Evolutionary conservation across 92 coral and sea anemone genomes (phyloP).

Genomic region (Diadumene lineata): DNA sequence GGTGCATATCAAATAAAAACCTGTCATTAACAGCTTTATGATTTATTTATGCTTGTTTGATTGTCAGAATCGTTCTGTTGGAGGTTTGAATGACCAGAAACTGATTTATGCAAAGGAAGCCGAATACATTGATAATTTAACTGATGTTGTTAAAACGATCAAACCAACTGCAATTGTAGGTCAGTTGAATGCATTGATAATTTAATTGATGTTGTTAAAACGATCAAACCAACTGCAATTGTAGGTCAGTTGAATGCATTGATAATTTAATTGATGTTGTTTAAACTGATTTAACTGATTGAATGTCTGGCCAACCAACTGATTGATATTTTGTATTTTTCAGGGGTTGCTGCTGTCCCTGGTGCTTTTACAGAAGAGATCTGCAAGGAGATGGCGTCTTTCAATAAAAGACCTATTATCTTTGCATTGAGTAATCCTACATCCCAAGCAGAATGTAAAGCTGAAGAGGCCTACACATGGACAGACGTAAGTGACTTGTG

Average conservation of each 20-base stretch:
- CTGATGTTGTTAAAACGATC: constrained; percentile 71
- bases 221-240: constrained; percentile 78
- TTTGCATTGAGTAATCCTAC: constrained; percentile 97
- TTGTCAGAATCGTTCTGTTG: constrained; percentile 87
- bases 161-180: constrained; percentile 90
- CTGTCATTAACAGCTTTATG: too few species aligned
- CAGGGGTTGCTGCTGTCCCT: constrained; percentile 94
- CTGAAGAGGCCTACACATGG: constrained; percentile 93
- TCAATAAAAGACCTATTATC: constrained; percentile 83
- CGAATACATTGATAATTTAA: constrained; percentile 76
- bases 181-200: constrained; percentile 46
- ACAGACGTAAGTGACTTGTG: constrained; percentile 58
- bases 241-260: constrained; percentile 84
- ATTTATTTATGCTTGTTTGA: too few species aligned
- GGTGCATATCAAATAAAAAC: too few species aligned
- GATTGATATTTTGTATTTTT: not conserved
- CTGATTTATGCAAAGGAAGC: constrained; percentile 74
- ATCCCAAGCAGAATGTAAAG: constrained; percentile 94
- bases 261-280: constrained; percentile 10
- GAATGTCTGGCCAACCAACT: too few species aligned
- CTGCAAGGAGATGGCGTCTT: constrained; percentile 80
- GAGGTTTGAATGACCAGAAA: constrained; percentile 83
- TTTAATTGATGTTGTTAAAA: constrained; percentile 35
- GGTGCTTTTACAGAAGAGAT: constrained; percentile 88
- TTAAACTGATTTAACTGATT: too few species aligned